Evolutionary conservation across 2,888 invertebrate species (phyloP).

Genomic region (Phragmatobia fuliginosa): DNA sequence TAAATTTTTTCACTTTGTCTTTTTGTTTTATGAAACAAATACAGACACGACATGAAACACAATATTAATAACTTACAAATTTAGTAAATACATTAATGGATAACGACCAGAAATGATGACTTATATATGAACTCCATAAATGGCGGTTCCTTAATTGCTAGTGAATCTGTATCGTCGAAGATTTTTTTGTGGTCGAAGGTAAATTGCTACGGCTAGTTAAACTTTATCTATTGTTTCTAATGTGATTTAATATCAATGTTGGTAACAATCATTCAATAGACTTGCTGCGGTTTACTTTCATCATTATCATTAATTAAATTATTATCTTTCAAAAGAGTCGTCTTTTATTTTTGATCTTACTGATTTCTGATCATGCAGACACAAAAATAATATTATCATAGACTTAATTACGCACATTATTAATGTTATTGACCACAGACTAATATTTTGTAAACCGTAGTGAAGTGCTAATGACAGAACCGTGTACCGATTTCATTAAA

Average conservation of each 20-base stretch:
- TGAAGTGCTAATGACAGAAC: conserved; percentile 57
- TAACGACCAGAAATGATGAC: too few species aligned
- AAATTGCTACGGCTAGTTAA: conserved; percentile 72
- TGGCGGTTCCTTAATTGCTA: conserved; percentile 3
- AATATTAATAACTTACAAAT: background rate
- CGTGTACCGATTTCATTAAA: conserved; percentile 55
- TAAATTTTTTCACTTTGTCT: background rate
- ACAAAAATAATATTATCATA: background rate
- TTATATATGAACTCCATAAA: too few species aligned
- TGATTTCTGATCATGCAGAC: background rate
- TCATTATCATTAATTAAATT: background rate
- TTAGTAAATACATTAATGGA: background rate
- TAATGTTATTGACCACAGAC: conserved; percentile 11
- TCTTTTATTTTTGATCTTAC: background rate
- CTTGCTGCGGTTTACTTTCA: too few species aligned
- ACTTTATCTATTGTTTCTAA: background rate
- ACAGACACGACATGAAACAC: too few species aligned
- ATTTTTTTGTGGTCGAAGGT: conserved; percentile 81
- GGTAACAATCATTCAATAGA: background rate
- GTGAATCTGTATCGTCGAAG: conserved; percentile 55
- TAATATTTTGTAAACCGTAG: conserved; percentile 31
- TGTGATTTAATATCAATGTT: background rate
- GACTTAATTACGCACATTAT: background rate
- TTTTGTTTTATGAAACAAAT: too few species aligned
- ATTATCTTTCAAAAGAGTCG: background rate